phyloP scores from a whole-genome alignment of 2,888 invertebrate genomes.

The Alitta virens region DNA sequence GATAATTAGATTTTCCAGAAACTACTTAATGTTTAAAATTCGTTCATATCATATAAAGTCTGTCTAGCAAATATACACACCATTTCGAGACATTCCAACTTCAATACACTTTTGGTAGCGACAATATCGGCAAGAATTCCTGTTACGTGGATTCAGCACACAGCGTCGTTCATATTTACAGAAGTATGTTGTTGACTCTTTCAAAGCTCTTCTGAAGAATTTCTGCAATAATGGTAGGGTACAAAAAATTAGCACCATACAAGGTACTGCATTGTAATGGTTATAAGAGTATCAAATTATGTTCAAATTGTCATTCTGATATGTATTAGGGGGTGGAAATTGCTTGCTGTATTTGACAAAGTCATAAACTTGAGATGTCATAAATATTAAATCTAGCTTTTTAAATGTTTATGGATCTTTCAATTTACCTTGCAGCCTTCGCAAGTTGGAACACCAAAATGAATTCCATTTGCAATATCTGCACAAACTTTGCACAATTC shows the following conservation, averaged over 20 bases:
- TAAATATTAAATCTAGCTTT: too few relatives aligned
- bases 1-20: too few relatives aligned
- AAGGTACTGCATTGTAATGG: too few relatives aligned
- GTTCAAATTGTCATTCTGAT: too few relatives aligned
- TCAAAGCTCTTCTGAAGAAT: conserved; percentile 52
- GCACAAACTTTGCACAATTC: conserved; percentile 50
- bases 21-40: too few relatives aligned
- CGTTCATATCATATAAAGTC: neutral
- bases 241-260: too few relatives aligned
- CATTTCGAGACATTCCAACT: conserved; percentile 49
- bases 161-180: conserved; percentile 45
- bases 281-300: too few relatives aligned
- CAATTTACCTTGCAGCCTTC: conserved; percentile 49
- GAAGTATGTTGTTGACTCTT: conserved; percentile 44
- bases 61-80: conserved; percentile 13
- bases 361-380: too few relatives aligned
- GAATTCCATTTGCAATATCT: conserved; percentile 53
- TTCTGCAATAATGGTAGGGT: conserved; percentile 47
- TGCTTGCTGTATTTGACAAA: too few relatives aligned
- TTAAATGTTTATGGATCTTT: too few relatives aligned
- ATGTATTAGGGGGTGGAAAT: too few relatives aligned
- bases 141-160: conserved; percentile 49
- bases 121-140: conserved; percentile 52
- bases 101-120: conserved; percentile 50
- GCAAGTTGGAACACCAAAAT: conserved; percentile 53